Conservation (phyloP, 2,113 vertebrate species). For the Cochlearius cochlearius region DNA sequence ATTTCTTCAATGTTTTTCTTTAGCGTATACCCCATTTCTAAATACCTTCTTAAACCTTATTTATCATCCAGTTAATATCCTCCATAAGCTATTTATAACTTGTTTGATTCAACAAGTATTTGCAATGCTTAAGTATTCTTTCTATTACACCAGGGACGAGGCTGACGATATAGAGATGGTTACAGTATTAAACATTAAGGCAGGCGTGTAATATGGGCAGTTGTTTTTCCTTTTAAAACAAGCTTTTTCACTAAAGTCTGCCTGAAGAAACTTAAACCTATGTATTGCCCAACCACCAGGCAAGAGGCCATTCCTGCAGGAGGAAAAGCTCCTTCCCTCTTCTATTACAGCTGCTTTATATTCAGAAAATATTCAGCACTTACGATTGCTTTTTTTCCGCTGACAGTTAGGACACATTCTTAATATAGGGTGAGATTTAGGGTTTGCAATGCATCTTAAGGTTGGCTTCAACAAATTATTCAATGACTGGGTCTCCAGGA, state of each 20-base stretch:
- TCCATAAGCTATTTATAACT: neutral
- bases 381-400: neutral
- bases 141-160: neutral
- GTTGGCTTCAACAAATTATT: neutral
- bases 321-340: neutral
- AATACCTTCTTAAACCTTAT: neutral
- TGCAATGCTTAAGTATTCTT: neutral
- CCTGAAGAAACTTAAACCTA: neutral
- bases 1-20: neutral
- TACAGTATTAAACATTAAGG: neutral
- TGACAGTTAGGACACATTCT: neutral
- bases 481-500: neutral
- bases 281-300: neutral
- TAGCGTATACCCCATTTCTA: neutral
- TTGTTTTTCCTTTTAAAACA: neutral
- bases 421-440: neutral
- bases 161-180: neutral
- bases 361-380: neutral
- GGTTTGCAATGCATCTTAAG: neutral
- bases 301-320: neutral
- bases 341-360: neutral
- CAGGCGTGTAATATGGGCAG: neutral
- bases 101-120: neutral
- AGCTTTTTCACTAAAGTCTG: neutral
- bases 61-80: neutral